Base-by-base conservation (phyloP, 2,113 vertebrate species). In the Burhinus oedicnemus region DNA sequence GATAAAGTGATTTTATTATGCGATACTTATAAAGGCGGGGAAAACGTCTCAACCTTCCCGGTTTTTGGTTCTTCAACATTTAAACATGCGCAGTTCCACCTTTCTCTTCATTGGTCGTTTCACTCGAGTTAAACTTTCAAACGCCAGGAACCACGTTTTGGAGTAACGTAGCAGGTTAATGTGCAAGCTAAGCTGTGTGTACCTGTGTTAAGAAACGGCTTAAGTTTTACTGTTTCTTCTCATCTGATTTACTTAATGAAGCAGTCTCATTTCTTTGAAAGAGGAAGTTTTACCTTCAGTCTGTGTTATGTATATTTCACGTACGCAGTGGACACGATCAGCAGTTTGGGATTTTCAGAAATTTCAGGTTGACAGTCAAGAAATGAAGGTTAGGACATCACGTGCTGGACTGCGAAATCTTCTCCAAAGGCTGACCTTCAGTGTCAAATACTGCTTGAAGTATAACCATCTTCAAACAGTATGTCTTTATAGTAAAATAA, bases 351-450 rank as follows among this genome's bases (percentile, higher is more conserved):
- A 49, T 32, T 91, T 70, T 88, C 77, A 26, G 55, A 62, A 90
- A 70, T 87, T 92, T 38, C 71, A 60, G 72, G 60, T 71, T 70
- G 89, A 86, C 20, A 51, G 2, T 80, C 80, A 71, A 68, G 52
- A 93, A 60, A 90, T 95, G 79, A 90, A 84, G 60, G 30, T 61
- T 26, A 42, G 52, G 47, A 70, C 5, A 26, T 42, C 70, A 70
- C 86, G 92, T 22, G 20, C 38, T 95, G 94, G 96, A 89, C 93
- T 96, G 92, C 82, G 2, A 82, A 88, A 83, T 90, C 91, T 96
- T 82, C 97, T 97, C 69, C 96, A 47, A 40, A 44, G 90, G 36
- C 89, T 98, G 91, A 87, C 80, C 81, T 89, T 58, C 93, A 38
- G 88, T 93, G 38, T 95, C 93, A 94, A 49, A 81, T 60, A 27